These are phyloP conservation scores for Hippopotamyrus pictus DNA, from an alignment of 2,797 vertebrate species.

Conservation along the genomic window DNA sequence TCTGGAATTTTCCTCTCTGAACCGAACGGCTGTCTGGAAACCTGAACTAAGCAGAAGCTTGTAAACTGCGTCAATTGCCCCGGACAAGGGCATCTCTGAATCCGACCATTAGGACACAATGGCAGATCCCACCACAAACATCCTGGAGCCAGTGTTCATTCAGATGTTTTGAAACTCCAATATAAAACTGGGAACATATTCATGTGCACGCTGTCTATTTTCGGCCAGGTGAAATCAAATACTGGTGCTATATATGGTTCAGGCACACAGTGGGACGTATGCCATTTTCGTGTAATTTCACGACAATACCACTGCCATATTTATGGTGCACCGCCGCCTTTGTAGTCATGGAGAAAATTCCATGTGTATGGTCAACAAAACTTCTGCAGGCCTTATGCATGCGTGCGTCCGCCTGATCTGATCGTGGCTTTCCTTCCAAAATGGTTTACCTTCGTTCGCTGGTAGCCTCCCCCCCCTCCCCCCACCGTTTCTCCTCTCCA, in stretches of 20 bases:
- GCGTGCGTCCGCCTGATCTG: not conserved
- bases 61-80: not conserved
- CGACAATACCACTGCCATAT: not conserved
- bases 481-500: constrained; percentile 47
- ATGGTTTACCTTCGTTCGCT: constrained; percentile 6
- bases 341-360: not conserved
- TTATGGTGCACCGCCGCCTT: not conserved
- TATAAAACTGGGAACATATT: not conserved
- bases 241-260: not conserved
- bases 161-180: not conserved
- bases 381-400: not conserved
- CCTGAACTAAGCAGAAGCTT: constrained; percentile 42
- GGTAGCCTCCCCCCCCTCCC: constrained; percentile 17
- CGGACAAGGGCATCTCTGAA: not conserved
- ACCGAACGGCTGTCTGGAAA: constrained; percentile 54
- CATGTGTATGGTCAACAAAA: not conserved
- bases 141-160: not conserved
- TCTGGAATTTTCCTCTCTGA: constrained; percentile 65
- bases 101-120: not conserved
- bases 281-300: not conserved
- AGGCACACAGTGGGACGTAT: constrained; percentile 20
- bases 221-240: not conserved
- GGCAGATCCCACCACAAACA: not conserved
- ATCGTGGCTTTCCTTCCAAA: not conserved
- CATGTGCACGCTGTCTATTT: not conserved